Base-by-base conservation (phyloP, 2,113 vertebrate genomes). In the Todiramphus chloris region DNA sequence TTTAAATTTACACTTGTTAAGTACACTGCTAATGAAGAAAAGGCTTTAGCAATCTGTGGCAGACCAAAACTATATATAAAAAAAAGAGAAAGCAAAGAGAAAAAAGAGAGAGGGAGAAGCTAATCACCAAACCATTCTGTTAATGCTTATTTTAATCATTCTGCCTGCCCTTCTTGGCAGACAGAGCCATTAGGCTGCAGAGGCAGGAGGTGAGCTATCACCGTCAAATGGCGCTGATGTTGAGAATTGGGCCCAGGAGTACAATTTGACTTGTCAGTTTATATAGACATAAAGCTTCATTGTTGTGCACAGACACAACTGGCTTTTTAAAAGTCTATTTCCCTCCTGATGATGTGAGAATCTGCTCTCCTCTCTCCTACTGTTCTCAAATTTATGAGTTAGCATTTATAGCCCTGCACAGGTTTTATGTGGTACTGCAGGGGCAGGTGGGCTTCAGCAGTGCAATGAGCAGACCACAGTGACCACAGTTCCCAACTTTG, bases 261-360 rank as follows among this genome's bases (percentile, higher is more conserved):
- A 87, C 96, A 91, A 95, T 98, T 97, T 97, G 96, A 97, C 97
- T 97, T 98, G 98, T 99, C 98, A 98, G 95, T 98, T 98, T 98
- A 98, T 98, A 97, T 97, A 98, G 97, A 98, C 93, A 95, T 97
- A 97, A 97, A 97, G 94, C 97, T 97, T 94, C 95, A 97, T 97
- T 97, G 94, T 94, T 97, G 95, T 97, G 95, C 87, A 95, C 88
- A 97, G 94, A 90, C 83, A 89, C 96, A 84, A 96, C 91, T 95
- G 92, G 95, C 97, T 97, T 95, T 95, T 97, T 96, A 97, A 96
- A 95, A 91, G 85, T 76, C 97, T 97, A 15, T 92, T 91, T 97
- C 83, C 87, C 84, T 96, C 87, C 93, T 96, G 96, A 97, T 96
- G 96, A 96, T 94, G 55, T 92, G 92, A 96, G 96, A 97, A 92